These are phyloP conservation scores for Ligdia adustata DNA, from an alignment of 2,888 invertebrate genomes.

Conservation along the genomic window DNA sequence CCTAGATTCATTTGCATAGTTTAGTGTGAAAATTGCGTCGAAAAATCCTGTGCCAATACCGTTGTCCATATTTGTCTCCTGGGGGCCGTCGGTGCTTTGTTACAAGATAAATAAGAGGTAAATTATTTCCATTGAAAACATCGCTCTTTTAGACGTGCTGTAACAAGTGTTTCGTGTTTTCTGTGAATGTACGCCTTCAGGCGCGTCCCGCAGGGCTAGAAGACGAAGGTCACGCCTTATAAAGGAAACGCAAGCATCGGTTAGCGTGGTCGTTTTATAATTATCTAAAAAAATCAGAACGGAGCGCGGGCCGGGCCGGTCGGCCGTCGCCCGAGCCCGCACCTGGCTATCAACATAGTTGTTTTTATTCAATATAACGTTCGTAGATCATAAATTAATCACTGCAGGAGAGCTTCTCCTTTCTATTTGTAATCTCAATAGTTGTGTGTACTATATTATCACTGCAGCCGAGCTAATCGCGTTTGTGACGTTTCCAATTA, in stretches of 20 bases:
- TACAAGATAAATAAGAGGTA: conserved; percentile 83
- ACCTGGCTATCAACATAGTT: conserved; percentile 51
- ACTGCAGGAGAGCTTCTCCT: conserved; percentile 14
- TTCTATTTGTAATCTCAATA: background rate
- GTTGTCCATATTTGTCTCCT: conserved; percentile 75
- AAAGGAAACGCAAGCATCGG: conserved; percentile 54
- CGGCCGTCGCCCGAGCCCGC: conserved; percentile 43
- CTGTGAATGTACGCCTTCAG: conserved; percentile 66
- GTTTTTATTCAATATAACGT: conserved; percentile 45
- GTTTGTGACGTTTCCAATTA: background rate
- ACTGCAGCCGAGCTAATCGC: conserved; percentile 3
- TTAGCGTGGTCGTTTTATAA: conserved; percentile 74
- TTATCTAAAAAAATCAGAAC: conserved; percentile 65
- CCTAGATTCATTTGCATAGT: conserved; percentile 69
- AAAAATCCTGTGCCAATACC: conserved; percentile 75
- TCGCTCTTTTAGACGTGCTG: conserved; percentile 77
- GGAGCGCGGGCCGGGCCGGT: conserved; percentile 62
- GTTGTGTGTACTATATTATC: background rate
- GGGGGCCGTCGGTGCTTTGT: conserved; percentile 79
- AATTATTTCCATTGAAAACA: conserved; percentile 76
- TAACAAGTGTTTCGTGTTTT: conserved; percentile 79
- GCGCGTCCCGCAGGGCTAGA: conserved; percentile 44
- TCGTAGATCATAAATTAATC: conserved; percentile 7
- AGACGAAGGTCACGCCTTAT: conserved; percentile 68
- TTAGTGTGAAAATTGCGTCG: conserved; percentile 63